Evolutionary conservation across 2,888 invertebrate genomes (phyloP).

Genomic region (Leucoptera coffeella): DNA sequence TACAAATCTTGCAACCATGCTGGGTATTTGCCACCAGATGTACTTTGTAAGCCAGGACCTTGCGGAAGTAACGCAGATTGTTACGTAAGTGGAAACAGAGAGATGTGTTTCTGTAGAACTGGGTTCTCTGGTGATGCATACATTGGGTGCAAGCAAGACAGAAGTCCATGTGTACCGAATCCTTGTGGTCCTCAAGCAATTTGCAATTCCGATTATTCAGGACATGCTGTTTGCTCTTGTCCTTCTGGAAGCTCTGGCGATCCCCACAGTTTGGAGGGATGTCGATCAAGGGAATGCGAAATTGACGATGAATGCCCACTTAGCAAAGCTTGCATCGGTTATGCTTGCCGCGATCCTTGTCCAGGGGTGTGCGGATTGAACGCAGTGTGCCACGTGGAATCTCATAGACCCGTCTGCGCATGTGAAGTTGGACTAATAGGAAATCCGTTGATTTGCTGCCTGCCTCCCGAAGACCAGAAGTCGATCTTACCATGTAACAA

Average conservation of each 20-base stretch:
- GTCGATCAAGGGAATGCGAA: slow-evolving; percentile 74
- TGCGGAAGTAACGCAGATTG: slow-evolving; percentile 81
- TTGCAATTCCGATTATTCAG: slow-evolving; percentile 62
- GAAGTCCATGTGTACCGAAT: slow-evolving; percentile 69
- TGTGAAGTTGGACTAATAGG: slow-evolving; percentile 68
- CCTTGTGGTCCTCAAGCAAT: slow-evolving; percentile 76
- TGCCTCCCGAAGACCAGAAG: slow-evolving; percentile 48
- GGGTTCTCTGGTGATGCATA: slow-evolving; percentile 78
- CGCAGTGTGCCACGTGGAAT: slow-evolving; percentile 67
- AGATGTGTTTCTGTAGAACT: slow-evolving; percentile 75
- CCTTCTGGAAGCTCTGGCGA: slow-evolving; percentile 71
- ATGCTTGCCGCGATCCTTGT: slow-evolving; percentile 75
- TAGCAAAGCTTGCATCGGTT: slow-evolving; percentile 71
- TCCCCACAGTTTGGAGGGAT: slow-evolving; percentile 65
- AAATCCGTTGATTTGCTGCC: slow-evolving; percentile 72
- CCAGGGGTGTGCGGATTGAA: slow-evolving; percentile 74
- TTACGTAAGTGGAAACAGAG: slow-evolving; percentile 73
- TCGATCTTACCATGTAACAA: slow-evolving; percentile 63
- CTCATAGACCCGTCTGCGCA: slow-evolving; percentile 74
- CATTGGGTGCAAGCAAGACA: slow-evolving; percentile 64
- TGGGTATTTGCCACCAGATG: slow-evolving; percentile 43
- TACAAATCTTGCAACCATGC: slow-evolving; percentile 66
- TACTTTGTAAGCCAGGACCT: slow-evolving; percentile 74
- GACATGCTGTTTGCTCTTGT: slow-evolving; percentile 67
- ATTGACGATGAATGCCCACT: slow-evolving; percentile 71